Percentiles rank a stretch among this genome's conserved stretches.
Evolutionary conservation across 2,797 vertebrate genomes (phyloP).

Genomic region (Darevskia mixta): DNA sequence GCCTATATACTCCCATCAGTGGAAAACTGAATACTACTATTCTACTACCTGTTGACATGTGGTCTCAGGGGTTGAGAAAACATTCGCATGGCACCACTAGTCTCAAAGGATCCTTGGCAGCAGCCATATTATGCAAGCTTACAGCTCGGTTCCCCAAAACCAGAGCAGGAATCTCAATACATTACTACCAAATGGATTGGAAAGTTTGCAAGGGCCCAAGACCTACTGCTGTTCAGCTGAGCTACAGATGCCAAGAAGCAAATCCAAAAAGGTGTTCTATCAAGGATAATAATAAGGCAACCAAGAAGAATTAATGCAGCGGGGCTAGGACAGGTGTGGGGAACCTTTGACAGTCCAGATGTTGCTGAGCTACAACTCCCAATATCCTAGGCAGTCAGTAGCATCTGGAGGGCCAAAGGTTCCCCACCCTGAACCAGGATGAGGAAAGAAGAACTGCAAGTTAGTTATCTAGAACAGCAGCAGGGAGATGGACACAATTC

Average conservation of each 20-base stretch:
- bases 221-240: neutral
- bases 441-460: neutral
- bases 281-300: neutral
- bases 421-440: neutral
- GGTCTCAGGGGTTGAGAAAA: neutral
- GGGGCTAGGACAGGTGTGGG: neutral
- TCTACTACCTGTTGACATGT: neutral
- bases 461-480: neutral
- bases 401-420: no score
- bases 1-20: neutral
- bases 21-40: neutral
- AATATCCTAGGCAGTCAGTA: no score
- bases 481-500: neutral
- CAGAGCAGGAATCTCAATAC: neutral
- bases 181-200: neutral
- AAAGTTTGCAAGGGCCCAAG: neutral
- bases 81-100: neutral
- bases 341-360: no score
- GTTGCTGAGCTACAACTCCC: no score
- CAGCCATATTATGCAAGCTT: neutral
- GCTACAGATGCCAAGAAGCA: neutral
- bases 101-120: neutral
- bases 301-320: neutral
- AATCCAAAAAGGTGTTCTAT: neutral
- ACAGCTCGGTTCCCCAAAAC: neutral